Conservation (phyloP, 1,140 invertebrate genomes). For the Mamestra configurata region DNA sequence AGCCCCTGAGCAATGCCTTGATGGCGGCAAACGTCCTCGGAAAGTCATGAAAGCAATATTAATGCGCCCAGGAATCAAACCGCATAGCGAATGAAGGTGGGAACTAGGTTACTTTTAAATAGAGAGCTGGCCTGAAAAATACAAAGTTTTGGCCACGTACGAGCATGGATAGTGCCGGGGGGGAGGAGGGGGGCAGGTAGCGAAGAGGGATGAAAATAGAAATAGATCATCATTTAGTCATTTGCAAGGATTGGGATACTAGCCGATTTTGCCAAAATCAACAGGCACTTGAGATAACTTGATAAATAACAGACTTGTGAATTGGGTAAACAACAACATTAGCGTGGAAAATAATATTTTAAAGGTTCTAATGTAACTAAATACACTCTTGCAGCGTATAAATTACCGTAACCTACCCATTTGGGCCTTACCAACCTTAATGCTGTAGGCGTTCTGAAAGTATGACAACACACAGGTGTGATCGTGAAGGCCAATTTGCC, state of each 20-base stretch:
- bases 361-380: too few relatives aligned
- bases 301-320: too few relatives aligned
- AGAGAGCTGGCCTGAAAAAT: constrained; percentile 9
- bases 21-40: not conserved
- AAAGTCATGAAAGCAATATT: constrained; percentile 10
- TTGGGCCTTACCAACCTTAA: too few relatives aligned
- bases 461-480: too few relatives aligned
- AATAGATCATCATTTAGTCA: not conserved
- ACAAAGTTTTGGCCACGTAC: not conserved
- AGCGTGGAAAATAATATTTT: too few relatives aligned
- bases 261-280: too few relatives aligned
- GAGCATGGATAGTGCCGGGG: not conserved
- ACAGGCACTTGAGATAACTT: too few relatives aligned
- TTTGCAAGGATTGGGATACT: not conserved
- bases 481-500: too few relatives aligned
- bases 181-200: not conserved
- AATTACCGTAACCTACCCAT: too few relatives aligned
- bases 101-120: constrained; percentile 25
- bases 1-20: not conserved
- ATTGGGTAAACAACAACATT: too few relatives aligned
- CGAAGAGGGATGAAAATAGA: not conserved
- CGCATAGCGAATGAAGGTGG: constrained; percentile 15
- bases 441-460: too few relatives aligned
- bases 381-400: too few relatives aligned
- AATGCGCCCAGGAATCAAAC: constrained; percentile 24